Evolutionary conservation across 2,888 invertebrate species (phyloP).

Genomic region (Athalia rosae): DNA sequence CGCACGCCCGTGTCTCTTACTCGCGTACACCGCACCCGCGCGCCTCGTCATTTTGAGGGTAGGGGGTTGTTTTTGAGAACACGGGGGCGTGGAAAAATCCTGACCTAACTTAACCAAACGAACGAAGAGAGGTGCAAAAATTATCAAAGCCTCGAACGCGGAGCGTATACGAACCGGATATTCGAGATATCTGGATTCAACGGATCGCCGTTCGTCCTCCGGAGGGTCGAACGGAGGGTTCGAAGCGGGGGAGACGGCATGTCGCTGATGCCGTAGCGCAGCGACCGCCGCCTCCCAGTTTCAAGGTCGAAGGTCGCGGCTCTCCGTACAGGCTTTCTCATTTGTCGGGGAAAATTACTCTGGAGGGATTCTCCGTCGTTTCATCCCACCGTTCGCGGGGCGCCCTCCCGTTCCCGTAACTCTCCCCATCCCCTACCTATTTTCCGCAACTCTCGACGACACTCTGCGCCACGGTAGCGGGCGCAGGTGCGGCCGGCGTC

Average conservation of each 20-base stretch:
- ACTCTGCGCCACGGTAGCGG: not conserved
- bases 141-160: too few species aligned
- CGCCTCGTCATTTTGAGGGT: not conserved
- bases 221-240: too few species aligned
- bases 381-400: constrained; percentile 31
- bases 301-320: constrained; percentile 42
- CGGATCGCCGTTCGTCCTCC: too few species aligned
- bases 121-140: too few species aligned
- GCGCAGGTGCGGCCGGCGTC: constrained; percentile 28
- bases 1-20: too few species aligned
- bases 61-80: not conserved
- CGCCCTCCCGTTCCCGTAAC: constrained; percentile 1
- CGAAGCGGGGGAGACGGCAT: not conserved
- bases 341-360: constrained; percentile 48
- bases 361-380: constrained; percentile 43
- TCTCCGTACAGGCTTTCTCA: constrained; percentile 46
- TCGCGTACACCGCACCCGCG: too few species aligned
- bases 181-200: too few species aligned
- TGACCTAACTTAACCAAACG: too few species aligned
- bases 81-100: too few species aligned
- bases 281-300: not conserved
- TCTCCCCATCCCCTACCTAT: not conserved
- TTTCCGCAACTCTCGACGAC: not conserved
- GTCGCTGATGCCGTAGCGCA: not conserved
- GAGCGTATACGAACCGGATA: too few species aligned